A percentile compares a stretch with the other conserved stretches of the same genome.
phyloP scores from a whole-genome alignment of 1,140 invertebrate genomes.

The Bombus haemorrhoidalis region DNA sequence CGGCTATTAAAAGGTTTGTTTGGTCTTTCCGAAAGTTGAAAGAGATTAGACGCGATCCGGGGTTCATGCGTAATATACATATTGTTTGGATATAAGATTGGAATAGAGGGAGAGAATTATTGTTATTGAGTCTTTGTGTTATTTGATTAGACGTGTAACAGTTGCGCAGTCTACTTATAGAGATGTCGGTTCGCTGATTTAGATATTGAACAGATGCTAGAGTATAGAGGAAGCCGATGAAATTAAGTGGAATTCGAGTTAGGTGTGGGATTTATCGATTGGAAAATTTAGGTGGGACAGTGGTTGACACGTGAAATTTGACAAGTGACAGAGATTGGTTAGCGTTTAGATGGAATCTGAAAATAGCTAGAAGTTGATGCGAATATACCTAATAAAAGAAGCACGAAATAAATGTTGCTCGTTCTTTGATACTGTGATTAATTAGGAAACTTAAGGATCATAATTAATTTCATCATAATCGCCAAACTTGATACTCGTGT shows the following conservation, averaged over 20 bases:
- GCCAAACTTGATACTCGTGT: no score
- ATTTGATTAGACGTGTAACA: neutral
- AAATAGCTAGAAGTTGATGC: no score
- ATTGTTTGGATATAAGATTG: neutral
- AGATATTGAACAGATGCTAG: neutral
- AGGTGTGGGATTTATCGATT: neutral
- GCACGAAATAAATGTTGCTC: no score
- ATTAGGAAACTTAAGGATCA: no score
- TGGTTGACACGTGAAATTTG: neutral
- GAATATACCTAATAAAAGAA: no score
- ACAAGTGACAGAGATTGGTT: neutral
- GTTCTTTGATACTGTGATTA: no score
- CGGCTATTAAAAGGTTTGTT: constrained; percentile 21
- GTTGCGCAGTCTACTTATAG: neutral
- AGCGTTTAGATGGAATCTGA: no score
- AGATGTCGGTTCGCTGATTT: neutral
- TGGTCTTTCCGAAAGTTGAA: neutral
- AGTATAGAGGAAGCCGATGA: neutral
- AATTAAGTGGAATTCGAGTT: neutral
- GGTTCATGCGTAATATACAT: neutral
- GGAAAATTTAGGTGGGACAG: neutral
- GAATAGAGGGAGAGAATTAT: neutral
- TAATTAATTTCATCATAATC: no score
- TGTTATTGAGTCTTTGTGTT: neutral
- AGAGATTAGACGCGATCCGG: constrained; percentile 7